Evolutionary conservation across 2,797 vertebrate genomes (phyloP), one percentile per base, ranked within the genome.

Genomic region (Pagetopsis macropterus): DNA sequence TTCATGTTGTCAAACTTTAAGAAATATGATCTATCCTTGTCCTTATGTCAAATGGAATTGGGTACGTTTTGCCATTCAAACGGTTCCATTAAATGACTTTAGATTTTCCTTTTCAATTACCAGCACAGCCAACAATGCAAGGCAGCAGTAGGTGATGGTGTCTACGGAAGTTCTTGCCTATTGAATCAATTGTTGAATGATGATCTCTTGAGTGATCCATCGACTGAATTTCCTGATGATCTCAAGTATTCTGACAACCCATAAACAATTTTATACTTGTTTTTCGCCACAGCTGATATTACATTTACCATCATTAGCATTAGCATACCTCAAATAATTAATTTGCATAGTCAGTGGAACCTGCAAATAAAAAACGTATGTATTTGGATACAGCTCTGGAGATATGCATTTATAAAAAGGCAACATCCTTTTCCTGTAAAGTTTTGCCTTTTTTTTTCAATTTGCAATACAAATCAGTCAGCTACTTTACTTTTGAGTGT

Each of bases 351-450:
- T 65, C 3, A 16, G 11, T 43, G 27, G 44, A 21, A 31, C 7
- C 44, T 7, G 44, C 4, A 57, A 8, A 54, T 23, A 73, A 45
- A 58, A 46, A 17, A 27, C 1, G 27, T 27, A 27, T 27, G 84
- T 98, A 98, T 40, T 94, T 99, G 52, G 98, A 99, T 89, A 92
- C 93, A 9, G 97, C 98, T 12, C 86, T 99, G 63, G 87, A 95
- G 95, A 98, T 99, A 89, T 3, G 27, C 27, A 27, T 37, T 37
- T 37, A 37, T 37, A 37, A 37, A 37, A 9, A 9, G 33, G 33
- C 33, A 37, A 37, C 6, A 9, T 37, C 1, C 6, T 37, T 37
- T 37, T 37, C 33, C 9, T 37, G 33, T 37, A 37, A 37, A 37
- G 33, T 37, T 7, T 6, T 37, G 8, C 33, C 8, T 37, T 37